Base-by-base conservation (phyloP, 2,797 vertebrate genomes). In the Anas georgica region DNA sequence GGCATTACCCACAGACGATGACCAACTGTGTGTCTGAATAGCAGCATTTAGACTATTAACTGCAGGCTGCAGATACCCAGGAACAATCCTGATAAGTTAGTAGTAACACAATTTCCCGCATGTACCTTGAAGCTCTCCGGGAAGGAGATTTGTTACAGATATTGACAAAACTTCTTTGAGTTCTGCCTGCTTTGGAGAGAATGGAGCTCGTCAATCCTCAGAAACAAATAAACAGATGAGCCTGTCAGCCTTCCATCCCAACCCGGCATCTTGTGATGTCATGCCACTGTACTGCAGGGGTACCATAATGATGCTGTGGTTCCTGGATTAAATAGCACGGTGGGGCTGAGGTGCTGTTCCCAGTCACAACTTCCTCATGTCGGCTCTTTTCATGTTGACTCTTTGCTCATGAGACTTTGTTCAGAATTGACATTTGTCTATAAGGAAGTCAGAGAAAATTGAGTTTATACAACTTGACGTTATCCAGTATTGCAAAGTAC, bases 331-430 rank as follows among this genome's bases (percentile, higher is more conserved):
- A 72, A 22, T 14, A 81, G 31, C 16, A 12, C 29, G 31, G 81
- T 52, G 17, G 29, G 35, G 64, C 41, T 31, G 2, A 0, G 3
- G 46, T 35, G 29, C 46, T 78, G 2, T 52, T 78, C 37, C 11
- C 26, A 23, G 4, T 90, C 75, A 28, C 0, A 0, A 6, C 59
- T 84, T 76, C 66, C 14, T 86, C 39, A 25, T 0, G 0, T 8
- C 59, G 43, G 59, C 39, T 31, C 73, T 66, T 88, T 12, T 86
- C 39, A 22, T 0, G 0, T 8, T 67, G 43, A 63, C 43, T 31
- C 69, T 66, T 88, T 0, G 0, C 25, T 68, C 46, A 2, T 1
- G 3, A 60, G 58, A n/a, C 50, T n/a, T 33, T 8, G 29, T 67
- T 75, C 39, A 73, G 26, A 41, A 37, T 35, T 86, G 74, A 56